phyloP scores from a whole-genome alignment of 2,797 vertebrate species.

The Bufotes viridis region DNA sequence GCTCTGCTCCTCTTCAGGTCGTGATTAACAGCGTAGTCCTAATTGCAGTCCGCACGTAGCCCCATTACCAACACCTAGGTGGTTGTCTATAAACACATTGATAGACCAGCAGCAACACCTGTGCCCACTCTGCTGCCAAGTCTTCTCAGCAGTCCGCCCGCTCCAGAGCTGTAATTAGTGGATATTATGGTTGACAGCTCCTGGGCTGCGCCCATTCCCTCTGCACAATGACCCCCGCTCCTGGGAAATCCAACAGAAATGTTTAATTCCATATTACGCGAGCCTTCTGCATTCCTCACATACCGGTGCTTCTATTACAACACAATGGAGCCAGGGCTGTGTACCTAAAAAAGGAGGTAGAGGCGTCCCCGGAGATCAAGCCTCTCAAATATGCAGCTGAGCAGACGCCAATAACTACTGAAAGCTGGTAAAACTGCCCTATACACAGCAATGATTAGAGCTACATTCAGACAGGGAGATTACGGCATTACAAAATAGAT shows the following conservation, averaged over 20 bases:
- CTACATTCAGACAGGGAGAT: too few species aligned
- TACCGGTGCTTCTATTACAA: not conserved
- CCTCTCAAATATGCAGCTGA: too few species aligned
- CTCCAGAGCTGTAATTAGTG: constrained; percentile 7
- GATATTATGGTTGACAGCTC: not conserved
- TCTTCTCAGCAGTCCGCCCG: too few species aligned
- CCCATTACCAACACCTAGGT: too few species aligned
- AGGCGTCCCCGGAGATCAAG: not conserved
- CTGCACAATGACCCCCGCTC: not conserved
- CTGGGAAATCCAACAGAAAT: not conserved
- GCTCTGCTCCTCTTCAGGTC: too few species aligned
- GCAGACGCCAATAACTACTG: too few species aligned
- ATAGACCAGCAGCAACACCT: not conserved
- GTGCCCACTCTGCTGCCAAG: not conserved
- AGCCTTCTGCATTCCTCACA: not conserved
- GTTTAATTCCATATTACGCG: not conserved
- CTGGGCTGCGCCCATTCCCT: not conserved
- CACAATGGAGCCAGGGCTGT: not conserved
- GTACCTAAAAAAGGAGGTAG: not conserved
- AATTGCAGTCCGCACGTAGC: too few species aligned
- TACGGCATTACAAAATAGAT: too few species aligned
- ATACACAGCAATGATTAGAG: too few species aligned
- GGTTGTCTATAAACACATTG: not conserved
- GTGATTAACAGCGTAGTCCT: too few species aligned
- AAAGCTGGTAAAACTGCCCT: too few species aligned